Conservation (phyloP, 1,140 invertebrate genomes). For the Wasmannia auropunctata region DNA sequence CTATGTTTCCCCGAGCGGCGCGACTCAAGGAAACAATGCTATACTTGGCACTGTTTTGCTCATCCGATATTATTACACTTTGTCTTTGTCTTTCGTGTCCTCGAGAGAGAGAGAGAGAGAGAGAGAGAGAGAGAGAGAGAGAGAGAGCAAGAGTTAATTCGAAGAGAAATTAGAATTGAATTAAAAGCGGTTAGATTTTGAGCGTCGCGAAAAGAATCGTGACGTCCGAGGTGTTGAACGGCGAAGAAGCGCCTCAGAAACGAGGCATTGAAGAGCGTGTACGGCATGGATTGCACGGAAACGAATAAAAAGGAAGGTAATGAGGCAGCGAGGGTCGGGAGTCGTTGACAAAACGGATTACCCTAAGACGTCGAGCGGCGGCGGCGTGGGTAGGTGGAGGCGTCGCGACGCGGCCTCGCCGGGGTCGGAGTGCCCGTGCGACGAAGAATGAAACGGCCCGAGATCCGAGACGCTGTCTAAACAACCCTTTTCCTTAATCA, state of each 20-base stretch:
- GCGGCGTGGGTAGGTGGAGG: conserved; percentile 54
- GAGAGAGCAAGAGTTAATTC: background rate
- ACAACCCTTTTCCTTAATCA: conserved; percentile 85
- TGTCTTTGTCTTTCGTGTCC: background rate
- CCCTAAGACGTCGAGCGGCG: conserved; percentile 64
- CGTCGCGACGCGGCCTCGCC: conserved; percentile 41
- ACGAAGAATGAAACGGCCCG: conserved; percentile 77
- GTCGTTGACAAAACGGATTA: conserved; percentile 85
- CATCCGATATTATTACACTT: background rate
- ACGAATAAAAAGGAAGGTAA: conserved; percentile 77
- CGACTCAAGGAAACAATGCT: conserved; percentile 31
- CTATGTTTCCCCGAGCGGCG: conserved; percentile 41
- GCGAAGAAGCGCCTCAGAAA: background rate
- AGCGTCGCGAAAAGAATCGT: background rate
- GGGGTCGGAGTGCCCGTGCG: conserved; percentile 51
- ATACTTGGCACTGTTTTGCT: conserved; percentile 31
- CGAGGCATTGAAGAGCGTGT: conserved; percentile 1
- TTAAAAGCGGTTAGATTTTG: background rate
- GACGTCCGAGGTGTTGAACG: background rate
- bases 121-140: background rate
- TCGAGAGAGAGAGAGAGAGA: background rate
- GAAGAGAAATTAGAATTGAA: background rate
- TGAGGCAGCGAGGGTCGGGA: conserved; percentile 76
- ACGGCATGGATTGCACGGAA: conserved; percentile 26
- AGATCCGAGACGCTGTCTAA: conserved; percentile 81